Evolutionary conservation across 2,113 vertebrate species (phyloP).

Genomic region (Vulpes ferrilata): DNA sequence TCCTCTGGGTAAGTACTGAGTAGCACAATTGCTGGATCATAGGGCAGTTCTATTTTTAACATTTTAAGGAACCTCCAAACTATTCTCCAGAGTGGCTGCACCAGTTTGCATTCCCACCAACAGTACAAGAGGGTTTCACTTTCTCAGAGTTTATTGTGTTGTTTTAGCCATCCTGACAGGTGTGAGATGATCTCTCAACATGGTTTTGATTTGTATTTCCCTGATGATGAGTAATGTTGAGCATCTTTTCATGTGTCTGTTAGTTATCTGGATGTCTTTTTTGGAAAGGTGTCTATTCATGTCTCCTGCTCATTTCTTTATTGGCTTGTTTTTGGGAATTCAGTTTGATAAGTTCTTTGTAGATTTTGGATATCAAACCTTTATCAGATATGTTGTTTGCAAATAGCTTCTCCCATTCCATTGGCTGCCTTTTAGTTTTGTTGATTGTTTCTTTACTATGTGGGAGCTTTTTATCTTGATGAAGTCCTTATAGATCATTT

Average conservation of each 20-base stretch:
- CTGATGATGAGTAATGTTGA: background rate
- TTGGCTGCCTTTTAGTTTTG: background rate
- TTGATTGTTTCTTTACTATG: background rate
- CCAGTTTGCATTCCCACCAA: background rate
- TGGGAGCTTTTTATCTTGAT: background rate
- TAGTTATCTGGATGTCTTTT: too few species aligned
- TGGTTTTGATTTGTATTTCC: background rate
- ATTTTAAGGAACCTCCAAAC: background rate
- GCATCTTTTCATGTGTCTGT: too few species aligned
- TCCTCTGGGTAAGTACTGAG: background rate
- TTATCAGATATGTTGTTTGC: background rate
- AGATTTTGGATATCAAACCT: background rate
- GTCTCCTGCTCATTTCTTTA: too few species aligned
- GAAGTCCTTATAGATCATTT: background rate
- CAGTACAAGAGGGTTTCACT: background rate
- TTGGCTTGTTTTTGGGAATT: too few species aligned
- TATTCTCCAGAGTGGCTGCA: background rate
- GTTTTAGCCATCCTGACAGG: too few species aligned
- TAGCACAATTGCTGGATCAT: background rate
- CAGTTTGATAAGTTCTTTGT: background rate
- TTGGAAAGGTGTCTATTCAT: too few species aligned
- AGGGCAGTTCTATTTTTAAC: background rate
- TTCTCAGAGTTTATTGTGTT: background rate
- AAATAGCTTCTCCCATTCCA: background rate
- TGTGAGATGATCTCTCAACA: background rate